Percentiles rank a stretch among this genome's conserved stretches.
phyloP scores from a whole-genome alignment of 2,797 vertebrate species.

The Etheostoma nigrum region DNA sequence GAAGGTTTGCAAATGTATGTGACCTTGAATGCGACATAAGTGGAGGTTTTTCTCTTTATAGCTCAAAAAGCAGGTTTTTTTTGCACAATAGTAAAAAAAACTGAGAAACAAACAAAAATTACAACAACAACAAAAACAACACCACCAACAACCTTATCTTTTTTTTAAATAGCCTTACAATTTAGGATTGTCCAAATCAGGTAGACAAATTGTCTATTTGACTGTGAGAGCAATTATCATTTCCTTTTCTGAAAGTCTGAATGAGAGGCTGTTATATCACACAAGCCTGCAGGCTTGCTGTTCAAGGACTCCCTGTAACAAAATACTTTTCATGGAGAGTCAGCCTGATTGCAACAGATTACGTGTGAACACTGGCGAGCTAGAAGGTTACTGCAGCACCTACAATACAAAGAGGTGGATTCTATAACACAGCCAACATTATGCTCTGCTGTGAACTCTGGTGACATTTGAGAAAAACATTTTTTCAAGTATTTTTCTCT shows the following conservation, averaged over 20 bases:
- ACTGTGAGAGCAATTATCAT: conserved; percentile 10
- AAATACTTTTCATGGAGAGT: conserved; percentile 42
- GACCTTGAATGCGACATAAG: neutral
- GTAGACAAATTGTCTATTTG: conserved; percentile 20
- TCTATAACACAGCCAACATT: conserved; percentile 44
- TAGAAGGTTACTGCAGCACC: conserved; percentile 60
- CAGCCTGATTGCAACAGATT: conserved; percentile 61
- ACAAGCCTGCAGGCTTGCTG: conserved; percentile 58
- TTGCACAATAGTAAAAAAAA: neutral
- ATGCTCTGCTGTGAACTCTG: conserved; percentile 33
- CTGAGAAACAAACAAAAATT: neutral
- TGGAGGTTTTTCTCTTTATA: neutral
- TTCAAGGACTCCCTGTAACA: conserved; percentile 69
- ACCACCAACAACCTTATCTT: neutral
- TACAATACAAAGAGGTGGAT: conserved; percentile 39
- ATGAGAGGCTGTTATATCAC: conserved; percentile 60
- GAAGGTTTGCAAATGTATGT: neutral
- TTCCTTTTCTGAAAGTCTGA: conserved; percentile 36
- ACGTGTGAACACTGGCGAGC: conserved; percentile 30
- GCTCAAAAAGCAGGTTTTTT: neutral
- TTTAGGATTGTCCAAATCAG: neutral
- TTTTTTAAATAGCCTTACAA: neutral
- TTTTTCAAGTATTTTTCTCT: conserved; percentile 11
- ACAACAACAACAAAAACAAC: neutral
- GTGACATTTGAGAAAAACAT: conserved; percentile 1